A percentile compares a stretch with the other conserved stretches of the same genome.
phyloP scores from a whole-genome alignment of 2,888 invertebrate species.

The Thecocarcelia acutangulata region DNA sequence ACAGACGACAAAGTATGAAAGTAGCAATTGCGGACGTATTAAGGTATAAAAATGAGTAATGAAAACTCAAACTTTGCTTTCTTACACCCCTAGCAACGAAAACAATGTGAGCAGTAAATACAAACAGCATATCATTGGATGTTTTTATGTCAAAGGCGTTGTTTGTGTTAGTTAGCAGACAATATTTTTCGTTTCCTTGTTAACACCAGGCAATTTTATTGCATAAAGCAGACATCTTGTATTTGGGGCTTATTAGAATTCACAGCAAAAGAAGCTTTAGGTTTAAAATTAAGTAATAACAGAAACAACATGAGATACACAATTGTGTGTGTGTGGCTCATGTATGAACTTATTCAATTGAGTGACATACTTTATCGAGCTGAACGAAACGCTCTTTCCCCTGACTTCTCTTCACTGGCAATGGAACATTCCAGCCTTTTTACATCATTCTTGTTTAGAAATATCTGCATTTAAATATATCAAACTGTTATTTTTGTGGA shows the following conservation, averaged over 20 bases:
- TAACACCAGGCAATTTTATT: not conserved
- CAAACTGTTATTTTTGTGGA: too few species aligned
- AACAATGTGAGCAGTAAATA: not conserved
- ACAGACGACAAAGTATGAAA: constrained; percentile 24
- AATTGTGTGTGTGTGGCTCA: too few species aligned
- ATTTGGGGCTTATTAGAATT: not conserved
- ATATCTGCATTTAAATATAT: too few species aligned
- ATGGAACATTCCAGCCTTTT: too few species aligned
- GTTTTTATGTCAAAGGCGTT: constrained; percentile 5
- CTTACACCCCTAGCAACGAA: not conserved
- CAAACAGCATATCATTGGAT: constrained; percentile 29
- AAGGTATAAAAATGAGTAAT: constrained; percentile 25
- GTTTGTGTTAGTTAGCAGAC: constrained; percentile 27
- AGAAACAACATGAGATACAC: too few species aligned
- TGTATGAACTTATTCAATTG: too few species aligned
- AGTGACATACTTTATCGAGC: too few species aligned
- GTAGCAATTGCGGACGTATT: constrained; percentile 19
- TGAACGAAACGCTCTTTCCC: too few species aligned
- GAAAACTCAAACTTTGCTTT: not conserved
- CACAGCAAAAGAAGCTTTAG: too few species aligned
- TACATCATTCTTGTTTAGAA: too few species aligned
- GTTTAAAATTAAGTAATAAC: too few species aligned
- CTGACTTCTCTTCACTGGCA: too few species aligned
- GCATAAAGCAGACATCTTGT: not conserved
- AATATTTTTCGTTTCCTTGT: constrained; percentile 8